phyloP scores from a whole-genome alignment of 2,113 vertebrate genomes.

The Mormyrus lacerda region DNA sequence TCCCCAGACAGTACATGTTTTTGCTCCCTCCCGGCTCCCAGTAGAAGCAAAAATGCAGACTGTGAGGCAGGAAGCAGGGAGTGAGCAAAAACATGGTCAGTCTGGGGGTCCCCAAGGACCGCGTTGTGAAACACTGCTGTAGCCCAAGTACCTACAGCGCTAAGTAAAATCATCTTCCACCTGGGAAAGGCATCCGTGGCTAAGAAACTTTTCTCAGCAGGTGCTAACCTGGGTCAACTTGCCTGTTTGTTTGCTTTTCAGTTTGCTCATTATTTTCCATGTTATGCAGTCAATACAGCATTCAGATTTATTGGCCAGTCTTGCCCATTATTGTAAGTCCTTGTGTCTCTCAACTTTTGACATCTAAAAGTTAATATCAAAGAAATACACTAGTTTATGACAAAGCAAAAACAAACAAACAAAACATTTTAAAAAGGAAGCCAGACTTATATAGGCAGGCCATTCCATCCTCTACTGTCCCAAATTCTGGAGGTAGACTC shows the following conservation, averaged over 20 bases:
- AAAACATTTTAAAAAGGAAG: not conserved
- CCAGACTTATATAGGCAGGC: too few species aligned
- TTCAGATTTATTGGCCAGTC: not conserved
- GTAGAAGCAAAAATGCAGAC: not conserved
- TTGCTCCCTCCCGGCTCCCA: not conserved
- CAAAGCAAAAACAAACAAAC: not conserved
- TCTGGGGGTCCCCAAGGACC: not conserved
- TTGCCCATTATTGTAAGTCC: not conserved
- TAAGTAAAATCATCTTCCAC: not conserved
- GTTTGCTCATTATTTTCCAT: not conserved
- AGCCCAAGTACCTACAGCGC: not conserved
- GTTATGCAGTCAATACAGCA: not conserved
- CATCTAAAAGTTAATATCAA: not conserved
- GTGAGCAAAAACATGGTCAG: not conserved
- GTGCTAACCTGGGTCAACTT: not conserved
- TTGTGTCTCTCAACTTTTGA: not conserved
- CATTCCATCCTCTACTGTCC: too few species aligned
- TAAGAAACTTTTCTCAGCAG: not conserved
- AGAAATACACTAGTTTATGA: not conserved
- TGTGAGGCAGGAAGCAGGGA: not conserved
- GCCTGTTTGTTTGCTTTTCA: not conserved
- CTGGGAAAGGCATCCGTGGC: not conserved
- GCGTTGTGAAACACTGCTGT: not conserved
- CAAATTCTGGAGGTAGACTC: too few species aligned
- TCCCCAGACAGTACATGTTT: not conserved